phyloP scores from a whole-genome alignment of 2,797 vertebrate genomes.

The Euphonia xanthogaster region DNA sequence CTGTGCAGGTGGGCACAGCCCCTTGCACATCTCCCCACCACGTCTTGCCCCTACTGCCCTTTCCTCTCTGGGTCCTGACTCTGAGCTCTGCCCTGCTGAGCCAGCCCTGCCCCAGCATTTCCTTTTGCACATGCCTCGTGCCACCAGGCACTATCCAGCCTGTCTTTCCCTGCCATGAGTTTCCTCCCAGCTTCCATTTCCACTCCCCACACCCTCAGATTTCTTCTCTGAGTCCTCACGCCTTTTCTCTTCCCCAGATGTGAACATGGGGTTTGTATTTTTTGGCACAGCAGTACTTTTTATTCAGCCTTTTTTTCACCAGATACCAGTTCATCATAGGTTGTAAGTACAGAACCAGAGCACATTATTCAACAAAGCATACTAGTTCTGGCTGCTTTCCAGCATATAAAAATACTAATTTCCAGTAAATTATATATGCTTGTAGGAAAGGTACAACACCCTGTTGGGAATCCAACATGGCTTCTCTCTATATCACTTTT shows the following conservation, averaged over 20 bases:
- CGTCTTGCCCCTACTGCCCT: fast-evolving
- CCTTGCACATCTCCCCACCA: no score
- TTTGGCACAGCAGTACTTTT: background rate
- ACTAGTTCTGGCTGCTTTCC: background rate
- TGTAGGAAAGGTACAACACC: background rate
- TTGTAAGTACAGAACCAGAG: background rate
- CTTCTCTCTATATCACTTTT: background rate
- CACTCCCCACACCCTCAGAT: background rate
- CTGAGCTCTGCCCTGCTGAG: background rate
- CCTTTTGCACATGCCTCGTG: fast-evolving
- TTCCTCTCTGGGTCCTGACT: background rate
- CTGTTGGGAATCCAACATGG: background rate
- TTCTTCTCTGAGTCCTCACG: background rate
- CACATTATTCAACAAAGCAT: background rate
- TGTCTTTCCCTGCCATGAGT: background rate
- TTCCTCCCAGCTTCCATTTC: background rate
- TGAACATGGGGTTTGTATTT: background rate
- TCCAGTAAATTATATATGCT: background rate
- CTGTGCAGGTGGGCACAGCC: background rate
- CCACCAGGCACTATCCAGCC: background rate
- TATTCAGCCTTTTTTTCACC: background rate
- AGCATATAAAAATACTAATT: background rate
- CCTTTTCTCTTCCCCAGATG: background rate
- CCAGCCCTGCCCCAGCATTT: fast-evolving
- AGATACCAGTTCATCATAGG: background rate